Conservation (phyloP, 2,888 invertebrate genomes). For the Ectemnius lituratus region DNA sequence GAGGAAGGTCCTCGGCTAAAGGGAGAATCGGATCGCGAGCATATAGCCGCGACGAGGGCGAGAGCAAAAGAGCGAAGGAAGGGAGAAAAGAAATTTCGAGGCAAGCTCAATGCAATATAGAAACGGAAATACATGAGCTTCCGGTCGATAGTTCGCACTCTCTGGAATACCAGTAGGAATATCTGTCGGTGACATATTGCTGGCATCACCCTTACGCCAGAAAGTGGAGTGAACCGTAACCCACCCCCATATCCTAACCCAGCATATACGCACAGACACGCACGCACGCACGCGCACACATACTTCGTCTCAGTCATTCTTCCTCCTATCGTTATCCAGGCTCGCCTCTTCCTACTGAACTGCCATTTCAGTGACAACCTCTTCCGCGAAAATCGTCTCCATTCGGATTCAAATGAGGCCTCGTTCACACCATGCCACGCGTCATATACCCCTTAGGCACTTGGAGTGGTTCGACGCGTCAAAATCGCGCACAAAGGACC, state of each 20-base stretch:
- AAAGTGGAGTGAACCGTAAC: conserved; percentile 61
- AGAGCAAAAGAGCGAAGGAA: conserved; percentile 20
- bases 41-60: conserved; percentile 16
- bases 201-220: conserved; percentile 66
- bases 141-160: conserved; percentile 64
- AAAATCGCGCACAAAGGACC: conserved; percentile 43
- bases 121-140: conserved; percentile 68
- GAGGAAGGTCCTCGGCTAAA: neutral
- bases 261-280: too few species aligned
- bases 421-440: conserved; percentile 73
- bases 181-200: conserved; percentile 75
- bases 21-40: neutral
- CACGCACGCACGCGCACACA: too few species aligned
- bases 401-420: conserved; percentile 77
- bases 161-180: conserved; percentile 64
- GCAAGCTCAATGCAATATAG: conserved; percentile 54
- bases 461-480: conserved; percentile 59
- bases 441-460: conserved; percentile 68
- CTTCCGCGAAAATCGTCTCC: conserved; percentile 74
- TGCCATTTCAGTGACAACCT: conserved; percentile 71
- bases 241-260: conserved; percentile 19
- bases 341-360: conserved; percentile 42
- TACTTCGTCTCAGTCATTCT: conserved; percentile 6
- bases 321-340: conserved; percentile 4
- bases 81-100: conserved; percentile 40